Percentiles rank a stretch among this genome's conserved stretches.
phyloP scores from a whole-genome alignment of 2,113 vertebrate genomes.

The Syngnathoides biaculeatus region DNA sequence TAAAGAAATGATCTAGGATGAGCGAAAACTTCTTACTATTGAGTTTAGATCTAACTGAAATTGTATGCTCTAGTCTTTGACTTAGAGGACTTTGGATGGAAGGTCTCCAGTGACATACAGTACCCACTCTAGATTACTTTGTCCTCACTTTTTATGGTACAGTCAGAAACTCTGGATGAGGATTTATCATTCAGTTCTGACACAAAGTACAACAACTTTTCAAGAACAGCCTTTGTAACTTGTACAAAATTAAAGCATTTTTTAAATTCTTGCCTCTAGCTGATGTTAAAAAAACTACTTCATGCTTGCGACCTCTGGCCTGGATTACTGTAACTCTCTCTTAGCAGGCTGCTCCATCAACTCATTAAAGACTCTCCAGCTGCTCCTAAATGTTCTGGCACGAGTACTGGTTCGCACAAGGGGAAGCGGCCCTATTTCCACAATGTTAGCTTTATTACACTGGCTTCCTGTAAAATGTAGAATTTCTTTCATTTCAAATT shows the following conservation, averaged over 20 bases:
- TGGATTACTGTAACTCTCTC: constrained; percentile 1
- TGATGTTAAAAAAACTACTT: not conserved
- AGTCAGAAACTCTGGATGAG: too few species aligned
- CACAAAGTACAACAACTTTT: not conserved
- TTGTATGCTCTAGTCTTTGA: too few species aligned
- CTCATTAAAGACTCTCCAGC: not conserved
- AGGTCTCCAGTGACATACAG: too few species aligned
- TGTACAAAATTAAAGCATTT: not conserved
- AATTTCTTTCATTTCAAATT: not conserved
- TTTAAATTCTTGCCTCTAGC: not conserved
- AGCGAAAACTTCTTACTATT: not conserved
- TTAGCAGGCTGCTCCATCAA: constrained; percentile 2
- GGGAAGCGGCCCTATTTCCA: not conserved
- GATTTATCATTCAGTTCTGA: not conserved
- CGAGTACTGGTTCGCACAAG: not conserved
- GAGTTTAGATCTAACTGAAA: not conserved
- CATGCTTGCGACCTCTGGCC: not conserved
- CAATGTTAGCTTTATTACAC: not conserved
- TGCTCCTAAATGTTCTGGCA: not conserved
- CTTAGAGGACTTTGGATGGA: too few species aligned
- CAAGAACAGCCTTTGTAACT: not conserved
- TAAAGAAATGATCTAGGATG: not conserved
- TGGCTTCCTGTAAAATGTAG: not conserved
- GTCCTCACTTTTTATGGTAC: too few species aligned
- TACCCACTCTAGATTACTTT: too few species aligned